Conservation (phyloP, 2,888 invertebrate species). For the Ophion obscuratus region DNA sequence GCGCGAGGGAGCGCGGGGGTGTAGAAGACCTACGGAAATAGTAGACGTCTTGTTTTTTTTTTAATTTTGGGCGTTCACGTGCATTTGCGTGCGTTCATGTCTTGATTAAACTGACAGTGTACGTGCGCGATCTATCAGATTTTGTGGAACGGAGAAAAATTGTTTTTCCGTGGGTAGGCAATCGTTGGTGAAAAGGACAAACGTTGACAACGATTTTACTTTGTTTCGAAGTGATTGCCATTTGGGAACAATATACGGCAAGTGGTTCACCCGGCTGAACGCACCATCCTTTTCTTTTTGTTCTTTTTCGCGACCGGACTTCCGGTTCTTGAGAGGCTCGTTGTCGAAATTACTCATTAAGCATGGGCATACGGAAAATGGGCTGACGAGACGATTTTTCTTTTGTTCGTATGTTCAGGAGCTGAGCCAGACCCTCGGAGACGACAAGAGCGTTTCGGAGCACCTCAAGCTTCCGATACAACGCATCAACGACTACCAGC, state of each 20-base stretch:
- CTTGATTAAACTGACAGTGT: neutral
- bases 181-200: neutral
- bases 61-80: neutral
- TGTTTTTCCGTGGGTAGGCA: neutral
- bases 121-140: neutral
- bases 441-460: conserved; percentile 95
- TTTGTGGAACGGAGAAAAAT: neutral
- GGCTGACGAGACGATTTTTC: conserved; percentile 38
- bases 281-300: neutral
- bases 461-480: conserved; percentile 97
- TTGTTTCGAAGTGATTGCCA: neutral
- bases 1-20: neutral
- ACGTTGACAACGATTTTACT: neutral
- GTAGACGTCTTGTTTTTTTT: neutral
- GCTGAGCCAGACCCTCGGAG: conserved; percentile 92
- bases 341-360: neutral
- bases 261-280: too few species aligned
- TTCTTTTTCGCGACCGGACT: neutral
- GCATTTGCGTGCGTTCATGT: neutral
- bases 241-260: too few species aligned
- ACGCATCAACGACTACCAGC: conserved; percentile 98
- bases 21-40: neutral
- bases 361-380: conserved; percentile 7
- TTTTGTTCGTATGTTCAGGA: conserved; percentile 86
- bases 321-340: neutral